Conservation (phyloP, 2,888 invertebrate genomes). For the Creontiades dilutus region DNA sequence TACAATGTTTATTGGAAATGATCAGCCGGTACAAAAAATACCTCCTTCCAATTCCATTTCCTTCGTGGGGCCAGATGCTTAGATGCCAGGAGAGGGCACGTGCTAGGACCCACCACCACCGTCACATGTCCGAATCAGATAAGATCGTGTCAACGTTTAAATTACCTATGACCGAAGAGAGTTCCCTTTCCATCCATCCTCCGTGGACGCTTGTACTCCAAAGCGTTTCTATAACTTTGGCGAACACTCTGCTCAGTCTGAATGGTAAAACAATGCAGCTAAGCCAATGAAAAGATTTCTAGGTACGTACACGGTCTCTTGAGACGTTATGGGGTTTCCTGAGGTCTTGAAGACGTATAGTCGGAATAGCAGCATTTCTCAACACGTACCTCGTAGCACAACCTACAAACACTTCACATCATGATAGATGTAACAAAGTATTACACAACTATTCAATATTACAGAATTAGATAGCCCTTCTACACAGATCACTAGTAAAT, state of each 20-base stretch:
- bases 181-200: not conserved
- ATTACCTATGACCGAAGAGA: not conserved
- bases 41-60: not conserved
- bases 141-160: constrained; percentile 42
- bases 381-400: too few species aligned
- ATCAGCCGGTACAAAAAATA: too few species aligned
- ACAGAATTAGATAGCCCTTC: too few species aligned
- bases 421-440: too few species aligned
- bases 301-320: not conserved
- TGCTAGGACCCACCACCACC: not conserved
- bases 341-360: not conserved
- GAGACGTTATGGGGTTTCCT: not conserved
- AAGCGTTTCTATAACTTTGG: not conserved
- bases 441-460: too few species aligned
- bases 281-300: not conserved
- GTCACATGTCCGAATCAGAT: not conserved
- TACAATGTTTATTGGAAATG: too few species aligned
- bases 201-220: not conserved
- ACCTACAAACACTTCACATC: too few species aligned
- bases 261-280: constrained; percentile 8
- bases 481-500: too few species aligned
- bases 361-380: too few species aligned
- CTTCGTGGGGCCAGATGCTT: not conserved
- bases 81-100: not conserved
- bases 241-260: not conserved